Percentiles rank a stretch among this genome's conserved stretches.
Evolutionary conservation across 2,113 vertebrate species (phyloP).

Genomic region (Calidris pugnax): DNA sequence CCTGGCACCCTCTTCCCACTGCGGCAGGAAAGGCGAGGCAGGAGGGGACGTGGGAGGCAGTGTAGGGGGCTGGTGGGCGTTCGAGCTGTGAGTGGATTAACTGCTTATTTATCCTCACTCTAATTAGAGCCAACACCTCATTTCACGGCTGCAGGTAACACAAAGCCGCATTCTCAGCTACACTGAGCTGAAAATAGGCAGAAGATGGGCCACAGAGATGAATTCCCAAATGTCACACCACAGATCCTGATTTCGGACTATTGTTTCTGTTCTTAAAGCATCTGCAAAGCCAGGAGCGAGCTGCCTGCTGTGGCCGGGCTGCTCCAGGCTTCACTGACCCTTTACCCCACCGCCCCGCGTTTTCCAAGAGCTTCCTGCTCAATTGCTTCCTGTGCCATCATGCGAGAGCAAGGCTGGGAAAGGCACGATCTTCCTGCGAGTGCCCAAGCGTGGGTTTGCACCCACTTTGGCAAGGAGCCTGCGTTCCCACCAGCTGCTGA

Average conservation of each 20-base stretch:
- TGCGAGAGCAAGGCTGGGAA: rapidly evolving
- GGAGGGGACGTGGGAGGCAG: not conserved
- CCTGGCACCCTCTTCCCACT: not conserved
- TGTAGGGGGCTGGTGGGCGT: not conserved
- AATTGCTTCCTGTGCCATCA: not conserved
- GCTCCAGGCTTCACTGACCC: rapidly evolving
- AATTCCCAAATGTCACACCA: not conserved
- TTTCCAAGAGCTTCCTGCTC: not conserved
- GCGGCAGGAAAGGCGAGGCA: not conserved
- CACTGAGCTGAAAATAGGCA: not conserved
- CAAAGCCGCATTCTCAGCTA: not conserved
- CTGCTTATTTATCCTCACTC: not conserved
- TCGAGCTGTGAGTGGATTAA: not conserved
- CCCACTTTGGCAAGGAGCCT: rapidly evolving
- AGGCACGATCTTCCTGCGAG: not conserved
- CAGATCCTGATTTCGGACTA: not conserved
- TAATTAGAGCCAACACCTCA: not conserved
- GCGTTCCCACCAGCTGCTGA: not conserved
- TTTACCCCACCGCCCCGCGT: not conserved
- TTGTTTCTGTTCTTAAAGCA: not conserved
- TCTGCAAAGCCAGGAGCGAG: not conserved
- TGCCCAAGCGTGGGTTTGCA: rapidly evolving
- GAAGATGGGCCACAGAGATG: rapidly evolving
- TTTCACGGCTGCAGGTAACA: not conserved
- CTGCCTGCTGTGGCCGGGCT: not conserved